phyloP scores from a whole-genome alignment of 1,140 invertebrate genomes.

The Euura saliciscinereae region DNA sequence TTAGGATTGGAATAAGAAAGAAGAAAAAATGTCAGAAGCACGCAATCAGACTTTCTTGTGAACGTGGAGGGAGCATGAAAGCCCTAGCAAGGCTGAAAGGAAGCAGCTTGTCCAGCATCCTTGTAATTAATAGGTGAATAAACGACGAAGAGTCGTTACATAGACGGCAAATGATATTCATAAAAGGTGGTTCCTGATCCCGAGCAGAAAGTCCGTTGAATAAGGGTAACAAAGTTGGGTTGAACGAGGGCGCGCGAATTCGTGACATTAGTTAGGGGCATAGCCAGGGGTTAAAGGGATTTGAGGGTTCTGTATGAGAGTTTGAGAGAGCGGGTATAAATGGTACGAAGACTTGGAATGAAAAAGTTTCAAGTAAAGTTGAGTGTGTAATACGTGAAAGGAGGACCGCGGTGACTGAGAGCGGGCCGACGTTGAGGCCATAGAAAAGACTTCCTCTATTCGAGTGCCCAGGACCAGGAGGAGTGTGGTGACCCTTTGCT shows the following conservation, averaged over 20 bases:
- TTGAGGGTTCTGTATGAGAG: neutral
- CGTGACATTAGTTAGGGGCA: neutral
- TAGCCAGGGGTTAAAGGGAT: neutral
- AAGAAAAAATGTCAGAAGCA: too few relatives aligned
- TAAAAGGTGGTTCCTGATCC: neutral
- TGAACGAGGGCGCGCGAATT: neutral
- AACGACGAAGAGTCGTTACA: too few relatives aligned
- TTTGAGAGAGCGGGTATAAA: neutral
- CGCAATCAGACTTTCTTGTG: too few relatives aligned
- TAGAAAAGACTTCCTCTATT: neutral
- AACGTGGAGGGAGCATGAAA: too few relatives aligned
- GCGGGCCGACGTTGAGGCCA: neutral
- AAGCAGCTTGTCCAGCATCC: too few relatives aligned
- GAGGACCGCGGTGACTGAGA: neutral
- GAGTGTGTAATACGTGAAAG: neutral
- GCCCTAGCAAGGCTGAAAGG: too few relatives aligned
- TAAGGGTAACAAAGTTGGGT: too few relatives aligned
- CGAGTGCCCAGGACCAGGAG: neutral
- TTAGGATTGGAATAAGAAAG: too few relatives aligned
- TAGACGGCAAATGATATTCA: neutral
- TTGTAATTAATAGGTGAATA: too few relatives aligned
- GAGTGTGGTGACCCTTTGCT: neutral
- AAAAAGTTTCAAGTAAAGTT: conserved; percentile 22
- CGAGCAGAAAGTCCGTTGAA: neutral
- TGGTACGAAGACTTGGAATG: conserved; percentile 20